These are phyloP conservation scores for Hemistola chrysoprasaria DNA, from an alignment of 2,888 invertebrate species.

Conservation along the genomic window DNA sequence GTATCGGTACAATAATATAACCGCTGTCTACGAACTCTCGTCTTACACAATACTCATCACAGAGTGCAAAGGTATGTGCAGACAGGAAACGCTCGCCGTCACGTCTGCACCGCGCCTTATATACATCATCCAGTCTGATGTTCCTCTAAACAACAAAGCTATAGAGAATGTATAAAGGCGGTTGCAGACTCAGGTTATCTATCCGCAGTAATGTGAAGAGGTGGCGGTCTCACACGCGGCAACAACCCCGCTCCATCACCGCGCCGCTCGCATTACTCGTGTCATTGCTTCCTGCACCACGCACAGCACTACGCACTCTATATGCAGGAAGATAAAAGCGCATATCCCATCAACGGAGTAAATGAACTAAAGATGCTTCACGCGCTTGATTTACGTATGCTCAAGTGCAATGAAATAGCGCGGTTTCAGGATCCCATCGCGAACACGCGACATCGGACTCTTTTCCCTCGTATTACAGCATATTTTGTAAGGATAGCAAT, in stretches of 20 bases:
- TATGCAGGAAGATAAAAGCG: background rate
- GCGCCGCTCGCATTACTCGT: slow-evolving; percentile 35
- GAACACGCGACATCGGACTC: slow-evolving; percentile 18
- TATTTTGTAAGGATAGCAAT: background rate
- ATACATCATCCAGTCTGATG: no score
- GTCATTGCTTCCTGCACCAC: slow-evolving; percentile 6
- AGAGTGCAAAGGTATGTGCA: background rate
- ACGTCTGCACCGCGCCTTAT: background rate
- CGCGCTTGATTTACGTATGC: slow-evolving; percentile 44
- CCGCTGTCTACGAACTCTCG: no score
- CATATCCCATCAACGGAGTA: slow-evolving; percentile 11
- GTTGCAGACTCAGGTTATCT: no score
- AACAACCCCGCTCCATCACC: slow-evolving; percentile 24
- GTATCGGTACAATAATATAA: no score
- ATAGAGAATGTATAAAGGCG: no score
- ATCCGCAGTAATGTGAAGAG: background rate
- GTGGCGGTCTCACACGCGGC: background rate
- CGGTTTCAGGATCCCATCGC: slow-evolving; percentile 33
- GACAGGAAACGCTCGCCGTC: slow-evolving; percentile 1
- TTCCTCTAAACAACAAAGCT: no score
- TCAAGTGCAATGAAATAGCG: slow-evolving; percentile 35
- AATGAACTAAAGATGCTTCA: slow-evolving; percentile 32
- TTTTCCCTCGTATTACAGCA: background rate
- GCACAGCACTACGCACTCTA: slow-evolving; percentile 13
- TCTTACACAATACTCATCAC: no score